Evolutionary conservation across 2,113 vertebrate species (phyloP).

Genomic region (Pavo muticus): DNA sequence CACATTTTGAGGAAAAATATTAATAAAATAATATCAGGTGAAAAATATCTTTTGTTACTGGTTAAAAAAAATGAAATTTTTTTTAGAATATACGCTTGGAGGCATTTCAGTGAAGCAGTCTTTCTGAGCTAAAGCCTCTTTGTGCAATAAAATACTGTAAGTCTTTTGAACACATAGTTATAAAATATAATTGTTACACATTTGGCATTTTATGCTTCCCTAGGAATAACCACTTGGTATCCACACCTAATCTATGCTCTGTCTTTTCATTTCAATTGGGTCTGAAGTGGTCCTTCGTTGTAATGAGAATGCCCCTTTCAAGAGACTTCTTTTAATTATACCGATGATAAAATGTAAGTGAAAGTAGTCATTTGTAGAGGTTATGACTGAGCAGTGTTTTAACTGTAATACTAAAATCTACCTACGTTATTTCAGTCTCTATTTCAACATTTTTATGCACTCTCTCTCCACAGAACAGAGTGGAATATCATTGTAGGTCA

Average conservation of each 20-base stretch:
- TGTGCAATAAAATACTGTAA: conserved; percentile 63
- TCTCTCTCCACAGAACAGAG: conserved; percentile 6
- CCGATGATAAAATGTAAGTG: conserved; percentile 70
- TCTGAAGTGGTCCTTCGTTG: conserved; percentile 77
- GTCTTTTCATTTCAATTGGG: conserved; percentile 76
- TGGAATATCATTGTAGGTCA: conserved; percentile 44
- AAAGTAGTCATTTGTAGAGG: conserved; percentile 75
- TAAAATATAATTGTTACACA: conserved; percentile 78
- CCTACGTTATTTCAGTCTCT: conserved; percentile 65
- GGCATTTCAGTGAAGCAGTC: conserved; percentile 19
- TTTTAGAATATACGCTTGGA: neutral
- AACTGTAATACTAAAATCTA: conserved; percentile 66
- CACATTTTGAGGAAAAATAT: neutral
- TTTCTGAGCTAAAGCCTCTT: conserved; percentile 35
- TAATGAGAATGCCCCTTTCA: conserved; percentile 81
- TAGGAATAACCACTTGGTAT: conserved; percentile 76
- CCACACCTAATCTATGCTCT: conserved; percentile 65
- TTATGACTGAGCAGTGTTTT: conserved; percentile 70
- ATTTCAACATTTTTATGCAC: conserved; percentile 71
- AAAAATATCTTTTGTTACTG: neutral
- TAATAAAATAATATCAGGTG: neutral
- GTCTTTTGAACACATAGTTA: conserved; percentile 66
- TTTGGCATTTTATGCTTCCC: conserved; percentile 78
- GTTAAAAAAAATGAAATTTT: neutral
- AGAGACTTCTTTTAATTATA: conserved; percentile 79